A percentile compares a stretch with the other conserved stretches of the same genome.
These are phyloP conservation scores for Pao palembangensis DNA, from an alignment of 2,113 vertebrate species.

Conservation along the genomic window DNA sequence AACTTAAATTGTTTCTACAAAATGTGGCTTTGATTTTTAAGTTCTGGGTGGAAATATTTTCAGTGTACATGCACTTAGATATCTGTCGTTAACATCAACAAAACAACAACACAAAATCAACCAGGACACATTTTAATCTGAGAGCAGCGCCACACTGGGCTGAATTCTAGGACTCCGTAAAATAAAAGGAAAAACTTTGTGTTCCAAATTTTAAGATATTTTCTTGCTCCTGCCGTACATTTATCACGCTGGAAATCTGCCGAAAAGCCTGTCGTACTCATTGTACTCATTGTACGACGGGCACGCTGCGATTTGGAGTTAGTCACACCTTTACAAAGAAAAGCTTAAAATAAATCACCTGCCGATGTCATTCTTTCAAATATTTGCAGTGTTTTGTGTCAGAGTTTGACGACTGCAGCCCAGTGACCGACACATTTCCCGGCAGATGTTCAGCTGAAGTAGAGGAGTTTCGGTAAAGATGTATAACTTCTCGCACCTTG, in stretches of 20 bases:
- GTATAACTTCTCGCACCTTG: conserved; percentile 36
- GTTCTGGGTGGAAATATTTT: conserved; percentile 35
- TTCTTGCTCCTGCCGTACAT: conserved; percentile 16
- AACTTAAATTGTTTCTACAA: conserved; percentile 43
- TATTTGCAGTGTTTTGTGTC: conserved; percentile 26
- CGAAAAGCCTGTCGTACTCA: neutral
- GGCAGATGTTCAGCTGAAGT: conserved; percentile 27
- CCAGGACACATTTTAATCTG: conserved; percentile 6
- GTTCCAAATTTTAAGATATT: conserved; percentile 16
- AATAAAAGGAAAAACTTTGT: conserved; percentile 6
- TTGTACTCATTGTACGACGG: too few species aligned
- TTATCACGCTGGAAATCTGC: conserved; percentile 17
- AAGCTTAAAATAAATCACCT: conserved; percentile 40
- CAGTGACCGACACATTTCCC: conserved; percentile 47
- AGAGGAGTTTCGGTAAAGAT: conserved; percentile 41
- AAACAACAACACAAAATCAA: neutral
- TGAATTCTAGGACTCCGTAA: neutral
- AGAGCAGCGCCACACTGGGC: neutral
- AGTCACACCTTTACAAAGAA: conserved; percentile 15
- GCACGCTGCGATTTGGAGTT: conserved; percentile 11
- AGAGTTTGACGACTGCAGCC: conserved; percentile 27
- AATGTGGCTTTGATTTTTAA: conserved; percentile 29
- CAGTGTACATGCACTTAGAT: conserved; percentile 16
- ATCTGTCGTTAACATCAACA: conserved; percentile 2
- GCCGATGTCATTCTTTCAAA: conserved; percentile 8